Evolutionary conservation across 2,888 invertebrate genomes (phyloP), one percentile per base, ranked within the genome.

Genomic region (Pseudococcus viburni): DNA sequence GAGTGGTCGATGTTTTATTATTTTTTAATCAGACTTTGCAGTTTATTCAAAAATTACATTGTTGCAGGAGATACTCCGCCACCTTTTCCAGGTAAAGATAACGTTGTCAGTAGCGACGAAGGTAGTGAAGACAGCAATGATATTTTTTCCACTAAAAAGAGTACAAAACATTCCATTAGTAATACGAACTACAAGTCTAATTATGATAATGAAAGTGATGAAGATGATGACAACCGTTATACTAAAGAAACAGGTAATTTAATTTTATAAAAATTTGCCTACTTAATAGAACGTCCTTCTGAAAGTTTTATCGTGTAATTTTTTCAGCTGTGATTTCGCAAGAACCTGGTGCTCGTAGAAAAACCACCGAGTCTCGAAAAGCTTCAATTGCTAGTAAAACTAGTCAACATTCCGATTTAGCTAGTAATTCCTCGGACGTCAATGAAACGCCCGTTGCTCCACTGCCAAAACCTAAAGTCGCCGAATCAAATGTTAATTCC

Each of bases 81-180:
- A 12, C 89, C 89, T 55, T 88, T 89, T 77, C 83, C 88, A 7
- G 48, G 68, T 88, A 89, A 90, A 39, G 59, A 80, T 77, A 39
- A 80, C 59, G 12, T 39, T 55, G 33, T 77, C 42, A 86, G 64
- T 59, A 89, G 89, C 26, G 89, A 89, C 17, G 86, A 89, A 26
- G 89, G 89, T 39, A 88, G 88, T 59, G 89, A 89, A 39, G 88
- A 89, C 46, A 89, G 89, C n/a, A 19, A 12, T 19, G 80, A 77
- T 55, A 39, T 83, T 26, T 88, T 83, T 39, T 39, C 55, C 8
- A n/a, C 39, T 33, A 85, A 85, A 46, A 83, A 83, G 19, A 83
- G 46, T 46, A 83, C 46, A 0, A 46, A 83, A 46, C 80, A 83
- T 46, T 83, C 80, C 80, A 46, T 83, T 83, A 83, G 42, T 5